Percentiles rank a stretch among this genome's conserved stretches.
These are phyloP conservation scores for Dendrocincla tyrannina DNA, from an alignment of 2,797 vertebrate species.

Conservation along the genomic window DNA sequence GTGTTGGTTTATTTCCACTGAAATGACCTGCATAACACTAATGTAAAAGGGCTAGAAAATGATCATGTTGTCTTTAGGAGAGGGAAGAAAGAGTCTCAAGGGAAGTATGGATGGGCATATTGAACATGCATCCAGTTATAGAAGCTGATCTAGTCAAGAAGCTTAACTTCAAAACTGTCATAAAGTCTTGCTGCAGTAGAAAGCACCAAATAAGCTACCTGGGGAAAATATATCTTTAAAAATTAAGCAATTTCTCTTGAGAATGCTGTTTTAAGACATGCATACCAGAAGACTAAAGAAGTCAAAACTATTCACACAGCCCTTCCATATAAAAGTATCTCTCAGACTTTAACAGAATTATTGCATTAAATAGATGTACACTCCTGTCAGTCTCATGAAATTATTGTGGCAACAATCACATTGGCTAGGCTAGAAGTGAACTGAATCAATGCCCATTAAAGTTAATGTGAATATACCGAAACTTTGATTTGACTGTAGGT, in stretches of 20 bases:
- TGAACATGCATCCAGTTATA: neutral
- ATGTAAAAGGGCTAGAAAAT: neutral
- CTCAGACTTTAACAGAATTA: neutral
- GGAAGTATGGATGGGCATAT: neutral
- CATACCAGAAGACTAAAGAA: neutral
- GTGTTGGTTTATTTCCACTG: constrained; percentile 26
- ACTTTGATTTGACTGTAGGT: neutral
- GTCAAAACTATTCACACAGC: neutral
- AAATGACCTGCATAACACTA: constrained; percentile 11
- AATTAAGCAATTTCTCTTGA: neutral
- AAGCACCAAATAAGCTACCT: neutral
- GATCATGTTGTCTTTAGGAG: neutral
- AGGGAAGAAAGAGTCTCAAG: neutral
- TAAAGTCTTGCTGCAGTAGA: neutral
- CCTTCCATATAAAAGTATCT: neutral
- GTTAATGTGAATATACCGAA: neutral
- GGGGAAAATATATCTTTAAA: neutral
- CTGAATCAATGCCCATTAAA: neutral
- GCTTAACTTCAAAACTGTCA: neutral
- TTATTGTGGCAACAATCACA: neutral
- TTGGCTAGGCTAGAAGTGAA: neutral
- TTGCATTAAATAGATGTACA: neutral
- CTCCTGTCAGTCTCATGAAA: neutral
- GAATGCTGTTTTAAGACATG: neutral
- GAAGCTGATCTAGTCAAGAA: neutral